These are phyloP conservation scores for Rhynchophorus ferrugineus DNA, from an alignment of 1,140 invertebrate genomes.

Conservation along the genomic window DNA sequence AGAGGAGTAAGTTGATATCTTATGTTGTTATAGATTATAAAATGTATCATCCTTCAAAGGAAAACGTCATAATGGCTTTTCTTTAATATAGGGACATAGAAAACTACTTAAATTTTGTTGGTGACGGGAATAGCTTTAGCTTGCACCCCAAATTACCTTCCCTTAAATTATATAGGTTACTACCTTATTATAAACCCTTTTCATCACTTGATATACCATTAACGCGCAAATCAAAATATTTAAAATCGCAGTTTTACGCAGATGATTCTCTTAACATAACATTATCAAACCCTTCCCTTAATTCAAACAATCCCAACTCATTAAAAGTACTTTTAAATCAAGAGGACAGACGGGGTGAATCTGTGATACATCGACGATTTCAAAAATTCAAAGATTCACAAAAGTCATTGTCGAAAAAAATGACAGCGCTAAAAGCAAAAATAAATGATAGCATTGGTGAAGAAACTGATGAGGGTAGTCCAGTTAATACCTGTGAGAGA, in stretches of 20 bases:
- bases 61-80: constrained; percentile 7
- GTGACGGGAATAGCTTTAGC: constrained; percentile 36
- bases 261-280: constrained; percentile 11
- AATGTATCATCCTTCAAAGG: neutral
- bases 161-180: constrained; percentile 14
- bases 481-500: constrained; percentile 7
- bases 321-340: constrained; percentile 45
- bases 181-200: constrained; percentile 16
- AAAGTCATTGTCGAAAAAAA: constrained; percentile 46
- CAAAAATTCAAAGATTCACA: constrained; percentile 49
- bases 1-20: constrained; percentile 58
- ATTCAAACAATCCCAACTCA: constrained; percentile 34
- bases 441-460: constrained; percentile 38
- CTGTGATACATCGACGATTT: constrained; percentile 46
- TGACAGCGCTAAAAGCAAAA: constrained; percentile 42
- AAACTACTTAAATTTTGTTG: constrained; percentile 39
- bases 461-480: constrained; percentile 33
- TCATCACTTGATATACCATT: constrained; percentile 5
- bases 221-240: constrained; percentile 12
- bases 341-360: constrained; percentile 48
- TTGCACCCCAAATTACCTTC: constrained; percentile 23
- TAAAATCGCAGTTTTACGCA: constrained; percentile 18
- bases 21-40: neutral
- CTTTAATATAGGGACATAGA: constrained; percentile 33
- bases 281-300: constrained; percentile 21